phyloP scores from a whole-genome alignment of 1,140 invertebrate species.

The Harlomillsia oculata region DNA sequence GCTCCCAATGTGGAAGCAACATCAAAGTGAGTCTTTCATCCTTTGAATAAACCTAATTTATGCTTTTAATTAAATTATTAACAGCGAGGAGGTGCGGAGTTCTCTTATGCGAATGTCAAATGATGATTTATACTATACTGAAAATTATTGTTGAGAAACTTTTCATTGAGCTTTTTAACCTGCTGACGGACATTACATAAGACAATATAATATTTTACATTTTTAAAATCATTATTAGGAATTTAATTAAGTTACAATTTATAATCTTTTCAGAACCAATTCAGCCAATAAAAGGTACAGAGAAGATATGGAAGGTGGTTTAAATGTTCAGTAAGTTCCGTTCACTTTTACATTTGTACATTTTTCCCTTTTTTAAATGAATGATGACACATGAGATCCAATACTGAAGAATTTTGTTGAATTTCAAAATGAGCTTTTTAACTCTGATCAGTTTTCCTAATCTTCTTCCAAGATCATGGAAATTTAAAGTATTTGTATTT shows the following conservation, averaged over 20 bases:
- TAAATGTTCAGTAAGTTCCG: conserved; percentile 12
- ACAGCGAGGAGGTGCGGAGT: too few relatives aligned
- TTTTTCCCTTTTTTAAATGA: too few relatives aligned
- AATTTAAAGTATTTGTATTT: too few relatives aligned
- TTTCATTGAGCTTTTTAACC: background rate
- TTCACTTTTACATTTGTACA: background rate
- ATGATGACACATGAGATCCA: conserved; percentile 10
- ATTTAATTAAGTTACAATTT: background rate
- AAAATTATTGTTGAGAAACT: too few relatives aligned
- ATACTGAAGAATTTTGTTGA: conserved; percentile 10
- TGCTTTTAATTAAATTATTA: background rate
- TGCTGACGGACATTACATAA: background rate
- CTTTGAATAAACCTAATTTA: background rate
- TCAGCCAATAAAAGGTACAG: conserved; percentile 20
- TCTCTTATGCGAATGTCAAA: too few relatives aligned
- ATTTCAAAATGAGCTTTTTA: conserved; percentile 9
- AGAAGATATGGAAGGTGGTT: background rate
- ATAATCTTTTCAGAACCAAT: conserved; percentile 13
- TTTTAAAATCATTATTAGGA: background rate
- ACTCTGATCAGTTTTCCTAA: conserved; percentile 9
- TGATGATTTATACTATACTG: too few relatives aligned
- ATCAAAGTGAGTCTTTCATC: conserved; percentile 4
- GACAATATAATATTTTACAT: background rate
- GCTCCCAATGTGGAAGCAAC: conserved; percentile 20
- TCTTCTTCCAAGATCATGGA: too few relatives aligned